Evolutionary conservation across 2,797 vertebrate species (phyloP).

Genomic region (Selene dorsalis): DNA sequence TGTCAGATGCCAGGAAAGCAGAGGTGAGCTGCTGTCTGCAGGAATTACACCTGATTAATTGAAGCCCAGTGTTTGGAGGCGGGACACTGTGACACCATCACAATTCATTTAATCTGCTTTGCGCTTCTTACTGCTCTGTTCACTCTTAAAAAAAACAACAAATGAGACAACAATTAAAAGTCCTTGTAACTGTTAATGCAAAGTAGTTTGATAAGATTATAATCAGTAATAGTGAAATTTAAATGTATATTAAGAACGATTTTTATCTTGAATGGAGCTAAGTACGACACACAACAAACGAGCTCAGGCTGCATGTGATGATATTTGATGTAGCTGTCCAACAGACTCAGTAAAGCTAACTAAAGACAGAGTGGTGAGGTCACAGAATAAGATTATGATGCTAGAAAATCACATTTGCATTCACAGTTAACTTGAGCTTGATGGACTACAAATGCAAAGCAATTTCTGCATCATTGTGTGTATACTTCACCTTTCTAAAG

Average conservation of each 20-base stretch:
- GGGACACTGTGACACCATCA: not conserved
- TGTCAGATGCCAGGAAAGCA: slow-evolving; percentile 84
- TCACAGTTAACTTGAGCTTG: not conserved
- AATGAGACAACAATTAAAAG: not conserved
- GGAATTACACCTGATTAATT: not conserved
- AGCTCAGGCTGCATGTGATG: not conserved
- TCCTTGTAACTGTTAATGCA: too few relatives aligned
- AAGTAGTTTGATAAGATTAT: too few relatives aligned
- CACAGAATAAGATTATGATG: not conserved
- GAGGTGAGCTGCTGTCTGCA: slow-evolving; percentile 81
- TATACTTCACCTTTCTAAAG: not conserved
- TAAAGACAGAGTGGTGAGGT: not conserved
- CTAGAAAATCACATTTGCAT: not conserved
- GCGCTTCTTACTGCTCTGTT: not conserved
- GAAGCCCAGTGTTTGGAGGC: not conserved
- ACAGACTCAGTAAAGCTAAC: not conserved
- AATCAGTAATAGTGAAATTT: too few relatives aligned
- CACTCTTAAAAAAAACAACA: not conserved
- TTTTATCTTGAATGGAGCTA: not conserved
- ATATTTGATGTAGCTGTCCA: not conserved
- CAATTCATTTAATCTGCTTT: not conserved
- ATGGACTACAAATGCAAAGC: not conserved
- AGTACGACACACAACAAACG: not conserved
- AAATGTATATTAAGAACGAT: too few relatives aligned
- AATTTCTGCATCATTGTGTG: not conserved